These are phyloP conservation scores for Apodemia mormo DNA, from an alignment of 2,888 invertebrate genomes.

Conservation along the genomic window DNA sequence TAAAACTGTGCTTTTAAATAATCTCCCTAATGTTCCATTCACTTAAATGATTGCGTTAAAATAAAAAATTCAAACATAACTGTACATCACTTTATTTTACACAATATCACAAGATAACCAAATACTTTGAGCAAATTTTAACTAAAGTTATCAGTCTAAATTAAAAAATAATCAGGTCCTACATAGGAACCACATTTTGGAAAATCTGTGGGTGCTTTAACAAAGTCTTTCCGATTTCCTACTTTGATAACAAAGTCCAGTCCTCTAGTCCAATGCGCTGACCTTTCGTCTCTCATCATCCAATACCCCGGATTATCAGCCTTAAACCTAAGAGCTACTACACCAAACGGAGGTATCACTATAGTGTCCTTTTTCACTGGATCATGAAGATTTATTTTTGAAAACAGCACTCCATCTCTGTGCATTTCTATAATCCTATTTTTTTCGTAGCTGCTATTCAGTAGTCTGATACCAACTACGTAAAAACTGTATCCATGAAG, in stretches of 20 bases:
- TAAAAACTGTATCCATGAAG: slow-evolving; percentile 89
- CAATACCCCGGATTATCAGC: slow-evolving; percentile 91
- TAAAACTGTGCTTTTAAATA: no score
- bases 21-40: no score
- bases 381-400: slow-evolving; percentile 78
- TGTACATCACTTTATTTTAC: background rate
- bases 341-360: slow-evolving; percentile 86
- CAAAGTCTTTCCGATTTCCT: slow-evolving; percentile 84
- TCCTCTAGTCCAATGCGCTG: slow-evolving; percentile 88
- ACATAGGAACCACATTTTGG: slow-evolving; percentile 90
- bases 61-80: background rate
- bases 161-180: slow-evolving; percentile 88
- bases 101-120: background rate
- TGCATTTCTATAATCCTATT: slow-evolving; percentile 82
- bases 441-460: slow-evolving; percentile 74
- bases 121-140: slow-evolving; percentile 21
- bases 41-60: no score
- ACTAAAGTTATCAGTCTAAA: slow-evolving; percentile 53
- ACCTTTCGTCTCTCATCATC: slow-evolving; percentile 89
- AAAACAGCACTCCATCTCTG: slow-evolving; percentile 76
- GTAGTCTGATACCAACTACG: slow-evolving; percentile 82
- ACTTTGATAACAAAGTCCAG: slow-evolving; percentile 88
- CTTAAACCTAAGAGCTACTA: slow-evolving; percentile 86
- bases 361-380: slow-evolving; percentile 88
- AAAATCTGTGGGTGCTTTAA: slow-evolving; percentile 85